These are phyloP conservation scores for Pseudocheirus occidentalis DNA, from an alignment of 2,797 vertebrate species.

Conservation along the genomic window DNA sequence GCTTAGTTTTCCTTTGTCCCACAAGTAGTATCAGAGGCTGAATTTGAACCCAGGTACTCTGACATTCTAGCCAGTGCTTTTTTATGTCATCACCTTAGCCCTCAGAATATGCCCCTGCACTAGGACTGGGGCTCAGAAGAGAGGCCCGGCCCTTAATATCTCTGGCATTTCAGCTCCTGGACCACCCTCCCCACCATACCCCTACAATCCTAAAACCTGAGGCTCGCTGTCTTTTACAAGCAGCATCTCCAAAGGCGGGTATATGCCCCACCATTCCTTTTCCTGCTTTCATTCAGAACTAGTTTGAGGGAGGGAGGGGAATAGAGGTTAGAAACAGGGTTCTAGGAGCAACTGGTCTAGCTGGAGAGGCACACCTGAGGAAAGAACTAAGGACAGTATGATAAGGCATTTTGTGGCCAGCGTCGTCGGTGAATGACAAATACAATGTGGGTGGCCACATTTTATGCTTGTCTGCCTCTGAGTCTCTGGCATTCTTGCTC, in stretches of 20 bases:
- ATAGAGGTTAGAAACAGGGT: neutral
- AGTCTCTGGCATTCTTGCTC: neutral
- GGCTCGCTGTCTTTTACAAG: neutral
- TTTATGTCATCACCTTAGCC: no score
- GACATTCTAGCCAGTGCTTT: no score
- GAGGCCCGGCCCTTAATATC: neutral
- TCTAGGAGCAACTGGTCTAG: neutral
- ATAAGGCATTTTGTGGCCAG: neutral
- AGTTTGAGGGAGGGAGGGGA: neutral
- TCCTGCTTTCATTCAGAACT: neutral
- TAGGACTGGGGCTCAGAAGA: neutral
- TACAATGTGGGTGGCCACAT: neutral
- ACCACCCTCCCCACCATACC: neutral
- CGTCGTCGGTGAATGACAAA: neutral
- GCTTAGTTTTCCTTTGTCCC: neutral
- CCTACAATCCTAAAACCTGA: neutral
- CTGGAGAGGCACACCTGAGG: neutral
- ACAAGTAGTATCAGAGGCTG: neutral
- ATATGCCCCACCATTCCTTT: neutral
- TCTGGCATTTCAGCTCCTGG: neutral
- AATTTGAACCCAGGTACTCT: neutral
- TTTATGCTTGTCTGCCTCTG: neutral
- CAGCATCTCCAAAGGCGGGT: neutral
- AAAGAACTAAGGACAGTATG: neutral
- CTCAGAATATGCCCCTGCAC: no score